Evolutionary conservation across 2,888 invertebrate genomes (phyloP), one percentile per base, ranked within the genome.

Genomic region (Amblyjoppa proteus): DNA sequence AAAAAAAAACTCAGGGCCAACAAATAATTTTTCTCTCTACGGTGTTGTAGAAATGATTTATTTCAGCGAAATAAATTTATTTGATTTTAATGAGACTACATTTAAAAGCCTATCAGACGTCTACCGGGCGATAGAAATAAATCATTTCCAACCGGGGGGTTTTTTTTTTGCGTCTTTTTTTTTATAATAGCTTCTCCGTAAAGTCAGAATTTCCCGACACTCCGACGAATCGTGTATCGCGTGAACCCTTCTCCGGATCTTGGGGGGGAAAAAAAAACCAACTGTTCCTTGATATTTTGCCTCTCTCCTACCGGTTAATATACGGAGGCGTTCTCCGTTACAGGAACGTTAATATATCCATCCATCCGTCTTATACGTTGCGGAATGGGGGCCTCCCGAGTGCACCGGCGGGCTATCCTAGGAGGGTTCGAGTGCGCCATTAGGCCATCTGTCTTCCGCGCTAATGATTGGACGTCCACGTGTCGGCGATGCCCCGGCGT

Each of bases 391-490:
- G 3, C 45, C 45, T 16, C 45, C 45, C 58, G 58, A 56, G 58
- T 71, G 74, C 51, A 45, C 66, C 38, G 34, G 74, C 61, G 38
- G 68, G 45, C 38, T 66, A 49, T 64, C 49, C 66, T 75, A 75
- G 71, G 66, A 77, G 76, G 79, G 78, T 78, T 87, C 79, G 87
- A 84, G 88, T 90, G 89, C 86, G 90, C 89, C 90, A 91, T 90
- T 91, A 90, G 88, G 88, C 89, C 91, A 91, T 91, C 91, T 91
- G 90, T 91, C 91, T 91, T 91, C 87, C 87, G 84, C 86, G 89
- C 90, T 91, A 92, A 92, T 92, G 91, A 92, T 91, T 89, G 86
- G 87, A 89, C 87, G 83, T 84, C 89, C 89, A 91, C 89, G 88
- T 91, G 89, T 88, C 88, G 88, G 88, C 69, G 71, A 82, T 56